These are phyloP conservation scores for Ormyrus nitidulus DNA, from an alignment of 2,888 invertebrate genomes.

Conservation along the genomic window DNA sequence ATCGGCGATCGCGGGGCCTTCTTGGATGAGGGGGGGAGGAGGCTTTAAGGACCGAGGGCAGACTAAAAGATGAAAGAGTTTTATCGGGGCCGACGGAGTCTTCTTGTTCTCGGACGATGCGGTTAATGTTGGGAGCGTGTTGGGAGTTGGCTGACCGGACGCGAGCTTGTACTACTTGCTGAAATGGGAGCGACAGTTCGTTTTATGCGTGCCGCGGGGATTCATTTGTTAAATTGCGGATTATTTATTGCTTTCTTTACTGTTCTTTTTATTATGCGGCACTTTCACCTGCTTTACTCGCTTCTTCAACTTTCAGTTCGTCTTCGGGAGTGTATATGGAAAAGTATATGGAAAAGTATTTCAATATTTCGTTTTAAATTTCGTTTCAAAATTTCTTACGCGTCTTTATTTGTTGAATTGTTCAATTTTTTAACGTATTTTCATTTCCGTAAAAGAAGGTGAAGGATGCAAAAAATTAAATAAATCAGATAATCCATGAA, in stretches of 20 bases:
- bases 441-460: no score
- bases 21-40: neutral
- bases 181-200: no score
- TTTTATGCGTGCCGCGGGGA: neutral
- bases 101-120: no score
- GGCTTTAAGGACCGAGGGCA: neutral
- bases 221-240: conserved; percentile 12
- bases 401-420: no score
- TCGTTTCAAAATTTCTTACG: no score
- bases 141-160: neutral
- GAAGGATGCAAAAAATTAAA: neutral
- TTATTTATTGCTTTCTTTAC: conserved; percentile 13
- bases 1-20: neutral
- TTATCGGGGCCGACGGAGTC: neutral
- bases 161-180: neutral
- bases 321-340: no score
- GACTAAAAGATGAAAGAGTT: conserved; percentile 15
- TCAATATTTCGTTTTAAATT: no score
- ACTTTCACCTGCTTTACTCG: neutral
- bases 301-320: no score
- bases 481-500: neutral
- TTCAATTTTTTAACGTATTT: no score
- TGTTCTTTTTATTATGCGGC: neutral
- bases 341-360: no score
- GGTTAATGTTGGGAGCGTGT: neutral